phyloP scores from a whole-genome alignment of 1,140 invertebrate species.

The Bombus waltoni region DNA sequence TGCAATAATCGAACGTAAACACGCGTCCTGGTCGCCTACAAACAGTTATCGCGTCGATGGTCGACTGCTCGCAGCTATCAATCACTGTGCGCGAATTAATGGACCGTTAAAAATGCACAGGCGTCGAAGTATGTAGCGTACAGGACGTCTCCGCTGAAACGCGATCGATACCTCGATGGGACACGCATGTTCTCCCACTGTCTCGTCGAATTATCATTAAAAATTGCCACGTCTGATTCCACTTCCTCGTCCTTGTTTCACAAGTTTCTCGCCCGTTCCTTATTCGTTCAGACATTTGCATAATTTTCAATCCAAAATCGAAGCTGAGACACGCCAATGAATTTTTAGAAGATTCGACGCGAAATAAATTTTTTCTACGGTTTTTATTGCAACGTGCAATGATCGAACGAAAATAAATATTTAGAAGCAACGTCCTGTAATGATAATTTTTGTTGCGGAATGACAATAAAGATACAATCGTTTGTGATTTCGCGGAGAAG shows the following conservation, averaged over 20 bases:
- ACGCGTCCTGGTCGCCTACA: slow-evolving; percentile 37
- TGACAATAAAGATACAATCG: background rate
- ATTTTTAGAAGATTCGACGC: no score
- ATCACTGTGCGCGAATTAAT: slow-evolving; percentile 63
- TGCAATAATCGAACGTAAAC: slow-evolving; percentile 31
- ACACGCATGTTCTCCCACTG: background rate
- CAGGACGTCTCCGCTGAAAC: slow-evolving; percentile 26
- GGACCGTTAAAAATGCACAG: slow-evolving; percentile 66
- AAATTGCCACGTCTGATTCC: background rate
- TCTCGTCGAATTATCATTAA: background rate
- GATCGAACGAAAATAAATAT: background rate
- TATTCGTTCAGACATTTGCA: background rate
- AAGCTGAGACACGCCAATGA: no score
- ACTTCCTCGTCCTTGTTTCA: background rate
- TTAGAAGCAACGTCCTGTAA: background rate
- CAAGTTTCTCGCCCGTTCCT: background rate
- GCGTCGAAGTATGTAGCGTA: slow-evolving; percentile 54
- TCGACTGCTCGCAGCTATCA: slow-evolving; percentile 59
- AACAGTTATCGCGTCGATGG: slow-evolving; percentile 65
- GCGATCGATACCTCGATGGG: slow-evolving; percentile 59
- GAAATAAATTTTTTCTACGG: no score
- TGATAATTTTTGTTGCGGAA: background rate
- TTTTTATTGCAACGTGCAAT: no score
- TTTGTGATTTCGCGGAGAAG: background rate
- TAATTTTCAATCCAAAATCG: background rate